A percentile compares a stretch with the other conserved stretches of the same genome.
phyloP scores from a whole-genome alignment of 2,113 vertebrate species.

The Nesogale talazaci region DNA sequence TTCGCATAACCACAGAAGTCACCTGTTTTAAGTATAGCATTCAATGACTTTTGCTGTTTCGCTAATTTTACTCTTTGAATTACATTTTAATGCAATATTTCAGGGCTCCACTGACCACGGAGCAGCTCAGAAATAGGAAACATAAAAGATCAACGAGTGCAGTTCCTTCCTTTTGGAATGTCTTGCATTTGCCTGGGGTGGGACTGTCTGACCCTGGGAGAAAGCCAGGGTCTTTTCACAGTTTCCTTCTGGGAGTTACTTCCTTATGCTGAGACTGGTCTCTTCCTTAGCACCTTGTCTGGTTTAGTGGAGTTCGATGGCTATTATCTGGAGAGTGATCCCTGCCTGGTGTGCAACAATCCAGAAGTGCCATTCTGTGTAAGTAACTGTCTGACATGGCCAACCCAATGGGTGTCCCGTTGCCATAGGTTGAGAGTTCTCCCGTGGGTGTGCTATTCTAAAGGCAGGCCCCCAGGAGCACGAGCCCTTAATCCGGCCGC shows the following conservation, averaged over 20 bases:
- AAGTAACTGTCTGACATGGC: constrained; percentile 80
- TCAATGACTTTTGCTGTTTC: neutral
- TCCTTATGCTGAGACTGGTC: constrained; percentile 39
- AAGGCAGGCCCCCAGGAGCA: neutral
- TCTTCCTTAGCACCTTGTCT: constrained; percentile 91
- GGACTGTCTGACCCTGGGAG: neutral
- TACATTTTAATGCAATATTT: constrained; percentile 2
- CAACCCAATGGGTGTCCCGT: neutral
- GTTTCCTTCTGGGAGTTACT: neutral
- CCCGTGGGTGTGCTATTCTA: neutral
- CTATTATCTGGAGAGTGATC: constrained; percentile 97
- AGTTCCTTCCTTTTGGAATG: too few relatives aligned
- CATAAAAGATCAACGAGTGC: neutral
- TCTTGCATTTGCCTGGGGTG: neutral
- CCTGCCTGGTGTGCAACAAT: constrained; percentile 98
- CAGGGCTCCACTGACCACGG: neutral
- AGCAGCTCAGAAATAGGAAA: constrained; percentile 20
- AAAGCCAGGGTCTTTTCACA: neutral
- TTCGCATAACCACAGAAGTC: neutral
- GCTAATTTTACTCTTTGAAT: neutral
- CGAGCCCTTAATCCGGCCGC: neutral
- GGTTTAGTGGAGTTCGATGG: constrained; percentile 98
- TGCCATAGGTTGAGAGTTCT: neutral
- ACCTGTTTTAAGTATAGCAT: neutral
- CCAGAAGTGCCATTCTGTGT: constrained; percentile 98